Evolutionary conservation across 2,797 vertebrate species (phyloP).

Genomic region (Tangara arthus): DNA sequence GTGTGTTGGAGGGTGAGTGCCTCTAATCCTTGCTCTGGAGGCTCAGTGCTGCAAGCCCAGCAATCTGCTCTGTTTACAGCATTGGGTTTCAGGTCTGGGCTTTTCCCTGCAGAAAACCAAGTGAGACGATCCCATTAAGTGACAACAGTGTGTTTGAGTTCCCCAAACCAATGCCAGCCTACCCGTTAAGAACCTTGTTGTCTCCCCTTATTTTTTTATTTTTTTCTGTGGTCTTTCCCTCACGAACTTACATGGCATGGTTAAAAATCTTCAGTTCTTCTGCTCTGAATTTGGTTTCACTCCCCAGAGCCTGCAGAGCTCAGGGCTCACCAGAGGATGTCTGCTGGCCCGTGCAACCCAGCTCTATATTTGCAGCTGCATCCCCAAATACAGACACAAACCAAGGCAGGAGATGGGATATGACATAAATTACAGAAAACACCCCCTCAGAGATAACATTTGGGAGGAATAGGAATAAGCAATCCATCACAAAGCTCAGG

Average conservation of each 20-base stretch:
- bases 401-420: neutral
- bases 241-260: neutral
- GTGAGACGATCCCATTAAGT: neutral
- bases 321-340: neutral
- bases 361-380: neutral
- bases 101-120: conserved; percentile 40
- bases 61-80: conserved; percentile 13
- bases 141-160: neutral
- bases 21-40: conserved; percentile 52
- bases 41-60: conserved; percentile 41
- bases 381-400: conserved; percentile 17
- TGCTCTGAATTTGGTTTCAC: neutral
- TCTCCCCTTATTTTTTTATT: neutral
- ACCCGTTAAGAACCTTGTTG: neutral
- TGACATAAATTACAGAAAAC: conserved; percentile 52
- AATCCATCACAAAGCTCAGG: conserved; percentile 30
- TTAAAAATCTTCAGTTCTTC: neutral
- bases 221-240: neutral
- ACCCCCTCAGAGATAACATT: neutral
- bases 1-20: conserved; percentile 26
- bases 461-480: neutral
- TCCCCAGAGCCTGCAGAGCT: neutral
- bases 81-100: neutral
- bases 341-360: neutral
- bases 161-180: neutral